These are phyloP conservation scores for Trissoscelio sp. DNA, from an alignment of 2,888 invertebrate genomes.

Conservation along the genomic window DNA sequence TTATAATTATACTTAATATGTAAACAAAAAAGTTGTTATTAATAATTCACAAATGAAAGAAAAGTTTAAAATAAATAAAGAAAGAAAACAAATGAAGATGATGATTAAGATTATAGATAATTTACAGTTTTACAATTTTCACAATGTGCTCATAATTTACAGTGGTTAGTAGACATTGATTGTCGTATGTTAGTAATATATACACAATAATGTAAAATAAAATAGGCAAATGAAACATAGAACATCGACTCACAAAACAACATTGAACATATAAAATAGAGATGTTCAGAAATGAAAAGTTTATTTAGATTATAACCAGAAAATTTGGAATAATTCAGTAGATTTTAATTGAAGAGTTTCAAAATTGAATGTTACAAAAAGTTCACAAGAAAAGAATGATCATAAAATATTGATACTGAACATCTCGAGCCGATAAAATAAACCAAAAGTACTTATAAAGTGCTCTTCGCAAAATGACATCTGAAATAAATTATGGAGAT, in stretches of 20 bases:
- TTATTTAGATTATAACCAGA: too few species aligned
- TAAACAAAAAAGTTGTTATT: too few species aligned
- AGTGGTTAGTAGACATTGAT: conserved; percentile 26
- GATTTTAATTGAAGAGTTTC: too few species aligned
- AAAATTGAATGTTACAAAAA: too few species aligned
- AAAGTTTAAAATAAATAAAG: conserved; percentile 5
- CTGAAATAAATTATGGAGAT: too few species aligned
- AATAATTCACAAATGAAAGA: not conserved
- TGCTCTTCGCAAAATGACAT: too few species aligned
- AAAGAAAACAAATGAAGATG: not conserved
- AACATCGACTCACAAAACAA: conserved; percentile 13
- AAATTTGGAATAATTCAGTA: too few species aligned
- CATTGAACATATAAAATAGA: not conserved
- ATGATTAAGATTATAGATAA: conserved; percentile 1
- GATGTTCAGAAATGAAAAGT: not conserved
- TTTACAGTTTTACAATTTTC: not conserved
- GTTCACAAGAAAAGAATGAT: too few species aligned
- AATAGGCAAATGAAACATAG: conserved; percentile 4
- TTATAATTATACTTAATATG: too few species aligned
- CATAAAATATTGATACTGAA: too few species aligned
- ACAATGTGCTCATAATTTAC: conserved; percentile 30
- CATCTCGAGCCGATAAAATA: too few species aligned
- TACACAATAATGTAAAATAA: conserved; percentile 21
- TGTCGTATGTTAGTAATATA: conserved; percentile 30
- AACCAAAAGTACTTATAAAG: too few species aligned